A percentile compares a stretch with the other conserved stretches of the same genome.
Evolutionary conservation across 2,113 vertebrate species (phyloP).

Genomic region (Phalacrocorax pelagicus): DNA sequence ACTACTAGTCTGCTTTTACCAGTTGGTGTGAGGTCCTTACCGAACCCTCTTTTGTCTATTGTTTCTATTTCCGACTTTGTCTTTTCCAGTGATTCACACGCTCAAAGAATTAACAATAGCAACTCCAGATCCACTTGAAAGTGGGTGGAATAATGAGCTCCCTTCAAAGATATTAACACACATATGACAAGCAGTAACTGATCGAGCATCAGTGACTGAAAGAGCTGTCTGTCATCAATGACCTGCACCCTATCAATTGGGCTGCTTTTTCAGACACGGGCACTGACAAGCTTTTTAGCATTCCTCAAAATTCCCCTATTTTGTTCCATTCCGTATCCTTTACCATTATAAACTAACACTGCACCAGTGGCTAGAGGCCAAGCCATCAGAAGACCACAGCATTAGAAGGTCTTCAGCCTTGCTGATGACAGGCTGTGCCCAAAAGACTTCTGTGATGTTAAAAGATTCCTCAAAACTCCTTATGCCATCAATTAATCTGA

Average conservation of each 20-base stretch:
- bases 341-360: not conserved
- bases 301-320: not conserved
- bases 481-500: rapidly evolving
- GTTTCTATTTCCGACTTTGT: not conserved
- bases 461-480: not conserved
- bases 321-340: not conserved
- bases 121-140: slow-evolving; percentile 18
- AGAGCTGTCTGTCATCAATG: not conserved
- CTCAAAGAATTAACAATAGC: slow-evolving; percentile 49
- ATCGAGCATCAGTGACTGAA: not conserved
- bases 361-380: not conserved
- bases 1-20: not conserved
- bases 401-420: not conserved
- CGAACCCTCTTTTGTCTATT: slow-evolving; percentile 3
- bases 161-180: slow-evolving; percentile 20
- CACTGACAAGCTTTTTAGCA: not conserved
- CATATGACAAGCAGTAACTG: not conserved
- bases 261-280: not conserved
- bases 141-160: slow-evolving; percentile 59
- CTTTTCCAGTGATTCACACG: not conserved
- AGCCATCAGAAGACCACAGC: not conserved
- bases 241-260: not conserved
- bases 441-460: not conserved
- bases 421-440: rapidly evolving
- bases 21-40: not conserved